Percentiles rank a stretch among this genome's conserved stretches.
phyloP scores from a whole-genome alignment of 2,888 invertebrate species.

The Drosophila monieri region DNA sequence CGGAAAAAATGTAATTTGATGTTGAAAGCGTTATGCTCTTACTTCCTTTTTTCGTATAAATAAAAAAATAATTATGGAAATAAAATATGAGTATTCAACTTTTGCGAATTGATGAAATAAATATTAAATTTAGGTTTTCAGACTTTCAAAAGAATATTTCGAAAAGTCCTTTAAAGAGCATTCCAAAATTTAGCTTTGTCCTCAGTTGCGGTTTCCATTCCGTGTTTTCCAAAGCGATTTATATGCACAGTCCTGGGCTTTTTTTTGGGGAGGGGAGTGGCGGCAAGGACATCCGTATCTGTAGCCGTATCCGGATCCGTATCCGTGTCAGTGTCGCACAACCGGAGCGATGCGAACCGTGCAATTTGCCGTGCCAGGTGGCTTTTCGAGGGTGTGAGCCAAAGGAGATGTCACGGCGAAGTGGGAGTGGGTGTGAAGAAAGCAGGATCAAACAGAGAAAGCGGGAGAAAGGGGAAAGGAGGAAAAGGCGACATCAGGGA shows the following conservation, averaged over 20 bases:
- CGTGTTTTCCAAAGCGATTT: constrained; percentile 38
- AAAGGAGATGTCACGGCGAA: neutral
- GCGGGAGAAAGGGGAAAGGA: neutral
- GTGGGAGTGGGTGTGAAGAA: neutral
- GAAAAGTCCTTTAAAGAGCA: neutral
- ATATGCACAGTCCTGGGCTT: constrained; percentile 19
- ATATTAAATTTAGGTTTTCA: neutral
- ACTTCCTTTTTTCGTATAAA: neutral
- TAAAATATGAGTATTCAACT: neutral
- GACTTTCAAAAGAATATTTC: neutral
- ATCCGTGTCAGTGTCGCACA: constrained; percentile 29
- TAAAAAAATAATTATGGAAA: neutral
- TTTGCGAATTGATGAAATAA: no score
- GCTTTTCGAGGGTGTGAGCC: constrained; percentile 3
- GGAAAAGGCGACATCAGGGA: constrained; percentile 9
- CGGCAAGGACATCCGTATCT: neutral
- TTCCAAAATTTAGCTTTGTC: neutral
- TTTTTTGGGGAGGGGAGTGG: neutral
- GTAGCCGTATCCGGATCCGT: neutral
- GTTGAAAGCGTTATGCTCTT: neutral
- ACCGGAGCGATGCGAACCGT: constrained; percentile 33
- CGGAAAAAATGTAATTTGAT: neutral
- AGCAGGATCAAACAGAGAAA: neutral
- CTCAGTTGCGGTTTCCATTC: constrained; percentile 5
- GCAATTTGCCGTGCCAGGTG: constrained; percentile 47